Percentiles rank a stretch among this genome's conserved stretches.
Conservation (phyloP, 2,888 invertebrate genomes). For the Andrena trimmerana region DNA sequence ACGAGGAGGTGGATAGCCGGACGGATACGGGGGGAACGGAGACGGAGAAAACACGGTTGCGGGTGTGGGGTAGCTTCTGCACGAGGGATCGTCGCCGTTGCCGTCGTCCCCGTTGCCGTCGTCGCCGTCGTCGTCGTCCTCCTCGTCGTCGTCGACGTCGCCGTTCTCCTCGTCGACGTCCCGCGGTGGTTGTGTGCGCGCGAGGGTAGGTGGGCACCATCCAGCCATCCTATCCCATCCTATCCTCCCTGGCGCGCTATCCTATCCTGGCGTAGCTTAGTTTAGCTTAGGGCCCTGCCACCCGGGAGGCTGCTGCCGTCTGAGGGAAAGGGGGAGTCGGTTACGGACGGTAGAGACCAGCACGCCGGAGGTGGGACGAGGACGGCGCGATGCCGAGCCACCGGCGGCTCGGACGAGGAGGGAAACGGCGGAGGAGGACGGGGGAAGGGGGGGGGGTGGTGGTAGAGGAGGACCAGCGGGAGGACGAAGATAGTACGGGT, state of each 20-base stretch:
- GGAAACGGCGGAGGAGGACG: constrained; percentile 48
- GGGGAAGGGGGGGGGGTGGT: constrained; percentile 1
- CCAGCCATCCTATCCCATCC: constrained; percentile 75
- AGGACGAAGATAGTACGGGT: constrained; percentile 67
- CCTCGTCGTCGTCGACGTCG: constrained; percentile 38
- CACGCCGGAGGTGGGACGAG: constrained; percentile 20
- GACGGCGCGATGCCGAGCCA: constrained; percentile 22
- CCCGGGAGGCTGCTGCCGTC: constrained; percentile 64
- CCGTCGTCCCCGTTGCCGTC: constrained; percentile 44
- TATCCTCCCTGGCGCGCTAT: constrained; percentile 72
- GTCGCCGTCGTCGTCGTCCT: constrained; percentile 37
- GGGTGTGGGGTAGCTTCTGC: constrained; percentile 68
- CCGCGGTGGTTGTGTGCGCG: constrained; percentile 63
- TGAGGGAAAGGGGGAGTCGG: constrained; percentile 43
- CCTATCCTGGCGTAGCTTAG: constrained; percentile 81
- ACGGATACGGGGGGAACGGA: constrained; percentile 54
- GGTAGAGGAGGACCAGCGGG: constrained; percentile 55
- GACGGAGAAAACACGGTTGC: constrained; percentile 56
- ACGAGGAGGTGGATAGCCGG: constrained; percentile 58
- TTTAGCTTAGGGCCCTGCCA: constrained; percentile 80
- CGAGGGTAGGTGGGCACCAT: constrained; percentile 73
- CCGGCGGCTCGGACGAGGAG: constrained; percentile 30
- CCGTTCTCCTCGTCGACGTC: constrained; percentile 38
- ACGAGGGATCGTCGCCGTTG: constrained; percentile 70
- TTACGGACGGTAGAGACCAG: constrained; percentile 31